phyloP scores from a whole-genome alignment of 1,140 invertebrate genomes.

The Pantala flavescens region DNA sequence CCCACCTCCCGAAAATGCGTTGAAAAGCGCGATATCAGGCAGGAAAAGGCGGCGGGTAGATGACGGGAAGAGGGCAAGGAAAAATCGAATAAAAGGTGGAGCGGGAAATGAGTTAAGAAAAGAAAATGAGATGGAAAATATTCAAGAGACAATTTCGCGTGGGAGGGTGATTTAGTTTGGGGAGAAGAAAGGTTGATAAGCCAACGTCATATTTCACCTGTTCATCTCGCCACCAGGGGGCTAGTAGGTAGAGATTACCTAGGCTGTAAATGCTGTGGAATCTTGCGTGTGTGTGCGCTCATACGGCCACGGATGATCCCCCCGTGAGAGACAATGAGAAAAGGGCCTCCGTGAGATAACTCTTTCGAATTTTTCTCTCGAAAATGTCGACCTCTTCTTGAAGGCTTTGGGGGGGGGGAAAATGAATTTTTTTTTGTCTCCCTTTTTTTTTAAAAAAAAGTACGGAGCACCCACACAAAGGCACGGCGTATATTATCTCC shows the following conservation, averaged over 20 bases:
- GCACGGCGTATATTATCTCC: too few species aligned
- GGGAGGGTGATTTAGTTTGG: not conserved
- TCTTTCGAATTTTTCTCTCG: too few species aligned
- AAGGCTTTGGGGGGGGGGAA: too few species aligned
- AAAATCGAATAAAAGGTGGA: too few species aligned
- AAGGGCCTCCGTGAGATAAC: not conserved
- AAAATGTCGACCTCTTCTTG: too few species aligned
- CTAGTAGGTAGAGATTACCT: not conserved
- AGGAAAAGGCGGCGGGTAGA: too few species aligned
- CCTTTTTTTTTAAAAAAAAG: too few species aligned
- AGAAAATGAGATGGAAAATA: not conserved
- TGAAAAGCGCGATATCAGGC: too few species aligned
- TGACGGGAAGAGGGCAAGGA: too few species aligned
- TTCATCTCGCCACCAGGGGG: constrained; percentile 5
- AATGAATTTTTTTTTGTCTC: too few species aligned
- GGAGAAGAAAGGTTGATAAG: not conserved
- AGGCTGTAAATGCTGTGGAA: not conserved
- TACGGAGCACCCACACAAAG: too few species aligned
- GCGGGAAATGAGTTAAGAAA: constrained; percentile 25
- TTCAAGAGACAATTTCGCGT: not conserved
- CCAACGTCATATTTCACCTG: constrained; percentile 5
- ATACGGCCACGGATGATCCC: not conserved
- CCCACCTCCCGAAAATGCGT: too few species aligned
- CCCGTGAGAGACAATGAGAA: not conserved
- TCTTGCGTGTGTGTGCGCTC: not conserved